A percentile compares a stretch with the other conserved stretches of the same genome.
Evolutionary conservation across 2,888 invertebrate species (phyloP).

Genomic region (Drosophila testacea): DNA sequence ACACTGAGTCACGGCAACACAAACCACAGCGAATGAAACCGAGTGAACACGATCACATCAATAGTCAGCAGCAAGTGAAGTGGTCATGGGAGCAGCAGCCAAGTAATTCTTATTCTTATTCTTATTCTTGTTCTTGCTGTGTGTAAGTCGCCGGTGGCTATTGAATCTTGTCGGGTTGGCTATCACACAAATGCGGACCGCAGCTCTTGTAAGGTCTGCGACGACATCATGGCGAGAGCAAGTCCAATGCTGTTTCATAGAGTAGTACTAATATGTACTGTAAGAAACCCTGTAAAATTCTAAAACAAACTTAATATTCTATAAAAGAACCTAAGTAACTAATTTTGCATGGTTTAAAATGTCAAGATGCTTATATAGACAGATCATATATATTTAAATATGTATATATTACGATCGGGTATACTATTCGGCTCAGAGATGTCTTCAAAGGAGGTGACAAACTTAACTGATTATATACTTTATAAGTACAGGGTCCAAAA

Average conservation of each 20-base stretch:
- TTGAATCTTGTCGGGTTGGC: constrained; percentile 72
- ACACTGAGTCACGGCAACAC: constrained; percentile 53
- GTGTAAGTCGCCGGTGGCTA: constrained; percentile 77
- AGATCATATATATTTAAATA: no score
- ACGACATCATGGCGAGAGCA: constrained; percentile 18
- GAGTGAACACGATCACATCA: constrained; percentile 43
- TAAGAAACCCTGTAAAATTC: no score
- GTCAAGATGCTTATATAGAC: no score
- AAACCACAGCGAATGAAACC: constrained; percentile 32
- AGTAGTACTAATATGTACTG: constrained; percentile 1
- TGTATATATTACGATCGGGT: no score
- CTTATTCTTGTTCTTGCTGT: constrained; percentile 36
- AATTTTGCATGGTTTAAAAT: no score
- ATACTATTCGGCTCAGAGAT: no score
- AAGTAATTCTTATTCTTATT: constrained; percentile 56
- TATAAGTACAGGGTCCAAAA: no score
- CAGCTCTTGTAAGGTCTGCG: constrained; percentile 29
- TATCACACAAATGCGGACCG: constrained; percentile 42
- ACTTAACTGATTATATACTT: no score
- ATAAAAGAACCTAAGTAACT: no score
- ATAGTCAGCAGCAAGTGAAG: constrained; percentile 55
- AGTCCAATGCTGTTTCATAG: constrained; percentile 27
- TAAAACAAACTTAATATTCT: no score
- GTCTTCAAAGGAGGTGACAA: no score
- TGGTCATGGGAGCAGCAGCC: constrained; percentile 44